phyloP scores from a whole-genome alignment of 2,797 vertebrate species.

The Smutsia gigantea region DNA sequence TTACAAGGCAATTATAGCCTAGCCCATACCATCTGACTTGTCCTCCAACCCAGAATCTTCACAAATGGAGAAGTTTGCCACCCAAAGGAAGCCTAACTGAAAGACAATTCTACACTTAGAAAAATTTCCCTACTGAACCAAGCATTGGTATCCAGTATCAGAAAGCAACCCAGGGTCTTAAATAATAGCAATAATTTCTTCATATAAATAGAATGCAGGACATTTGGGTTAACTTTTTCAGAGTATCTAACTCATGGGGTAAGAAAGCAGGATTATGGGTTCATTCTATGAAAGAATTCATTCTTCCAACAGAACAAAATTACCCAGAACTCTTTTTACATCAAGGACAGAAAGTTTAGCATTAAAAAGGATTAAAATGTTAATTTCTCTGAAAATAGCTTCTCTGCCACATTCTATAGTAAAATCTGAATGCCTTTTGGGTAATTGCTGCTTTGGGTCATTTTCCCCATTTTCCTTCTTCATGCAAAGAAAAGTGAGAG shows the following conservation, averaged over 20 bases:
- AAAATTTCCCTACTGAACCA: background rate
- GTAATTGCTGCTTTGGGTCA: background rate
- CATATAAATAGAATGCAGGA: background rate
- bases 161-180: background rate
- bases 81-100: background rate
- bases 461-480: background rate
- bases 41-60: background rate
- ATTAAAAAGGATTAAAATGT: background rate
- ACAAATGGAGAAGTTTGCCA: background rate
- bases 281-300: background rate
- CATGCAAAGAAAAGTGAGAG: background rate
- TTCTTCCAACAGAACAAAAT: background rate
- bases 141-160: background rate
- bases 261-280: background rate
- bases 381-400: slow-evolving; percentile 26
- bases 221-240: background rate
- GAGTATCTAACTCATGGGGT: background rate
- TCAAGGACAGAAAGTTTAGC: background rate
- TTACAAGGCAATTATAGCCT: background rate
- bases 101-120: background rate
- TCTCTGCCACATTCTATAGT: background rate
- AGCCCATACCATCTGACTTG: background rate
- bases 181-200: background rate
- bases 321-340: background rate
- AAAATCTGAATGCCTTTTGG: background rate